These are phyloP conservation scores for Erythrocercus mccallii DNA, from an alignment of 2,113 vertebrate genomes.

Conservation along the genomic window DNA sequence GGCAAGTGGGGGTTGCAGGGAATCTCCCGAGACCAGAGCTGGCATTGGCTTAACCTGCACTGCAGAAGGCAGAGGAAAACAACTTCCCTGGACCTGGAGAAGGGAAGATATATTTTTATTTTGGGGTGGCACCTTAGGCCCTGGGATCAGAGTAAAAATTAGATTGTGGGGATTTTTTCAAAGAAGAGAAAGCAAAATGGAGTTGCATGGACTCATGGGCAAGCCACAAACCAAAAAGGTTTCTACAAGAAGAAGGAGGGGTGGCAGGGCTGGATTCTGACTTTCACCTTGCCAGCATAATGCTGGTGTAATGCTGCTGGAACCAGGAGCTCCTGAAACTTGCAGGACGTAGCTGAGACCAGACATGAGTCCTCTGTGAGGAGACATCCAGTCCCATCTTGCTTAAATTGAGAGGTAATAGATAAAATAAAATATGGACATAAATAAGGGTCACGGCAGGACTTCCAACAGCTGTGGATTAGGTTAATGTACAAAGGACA, in stretches of 20 bases:
- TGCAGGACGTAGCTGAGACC: fast-evolving
- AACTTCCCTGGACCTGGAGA: neutral
- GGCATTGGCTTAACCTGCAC: conserved; percentile 61
- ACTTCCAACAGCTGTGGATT: neutral
- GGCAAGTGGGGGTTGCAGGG: conserved; percentile 69
- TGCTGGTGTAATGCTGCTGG: neutral
- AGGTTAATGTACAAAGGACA: neutral
- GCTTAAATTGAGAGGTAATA: neutral
- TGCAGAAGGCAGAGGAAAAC: conserved; percentile 32
- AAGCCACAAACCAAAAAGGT: neutral
- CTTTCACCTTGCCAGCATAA: neutral
- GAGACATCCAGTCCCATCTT: neutral
- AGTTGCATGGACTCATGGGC: neutral
- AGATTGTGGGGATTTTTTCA: neutral
- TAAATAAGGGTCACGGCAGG: fast-evolving
- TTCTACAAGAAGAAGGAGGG: neutral
- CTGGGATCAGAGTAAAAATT: neutral
- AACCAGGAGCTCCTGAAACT: neutral
- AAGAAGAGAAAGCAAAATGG: neutral
- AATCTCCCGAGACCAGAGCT: conserved; percentile 61
- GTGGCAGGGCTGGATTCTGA: neutral
- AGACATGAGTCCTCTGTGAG: neutral
- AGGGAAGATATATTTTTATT: conserved; percentile 28
- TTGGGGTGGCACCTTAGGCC: neutral
- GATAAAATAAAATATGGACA: neutral